Percentiles rank a stretch among this genome's conserved stretches.
Evolutionary conservation across 2,888 invertebrate genomes (phyloP).

Genomic region (Rhagonycha lutea): DNA sequence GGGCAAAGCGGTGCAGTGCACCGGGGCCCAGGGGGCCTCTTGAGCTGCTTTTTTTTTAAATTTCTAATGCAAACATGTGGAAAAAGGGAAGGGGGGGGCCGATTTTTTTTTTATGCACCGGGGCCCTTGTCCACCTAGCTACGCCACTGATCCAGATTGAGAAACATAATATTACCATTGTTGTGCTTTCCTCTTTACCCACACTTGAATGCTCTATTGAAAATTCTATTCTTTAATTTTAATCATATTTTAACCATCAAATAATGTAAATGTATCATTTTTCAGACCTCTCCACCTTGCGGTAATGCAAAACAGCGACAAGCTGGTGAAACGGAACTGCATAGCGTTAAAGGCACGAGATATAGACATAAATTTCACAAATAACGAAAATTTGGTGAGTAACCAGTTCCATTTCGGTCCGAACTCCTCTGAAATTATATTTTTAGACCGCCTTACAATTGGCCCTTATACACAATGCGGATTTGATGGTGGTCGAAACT

Average conservation of each 20-base stretch:
- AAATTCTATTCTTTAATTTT: too few relatives aligned
- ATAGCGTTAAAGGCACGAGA: conserved; percentile 12
- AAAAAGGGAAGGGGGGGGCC: too few relatives aligned
- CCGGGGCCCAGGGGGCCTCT: too few relatives aligned
- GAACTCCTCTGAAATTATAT: conserved; percentile 3
- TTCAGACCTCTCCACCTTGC: conserved; percentile 28
- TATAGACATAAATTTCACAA: conserved; percentile 13
- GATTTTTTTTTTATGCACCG: too few relatives aligned
- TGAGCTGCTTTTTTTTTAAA: too few relatives aligned
- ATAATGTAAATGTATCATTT: conserved; percentile 1
- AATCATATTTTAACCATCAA: background rate
- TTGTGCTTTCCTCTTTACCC: too few relatives aligned
- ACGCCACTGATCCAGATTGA: too few relatives aligned
- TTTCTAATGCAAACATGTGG: too few relatives aligned
- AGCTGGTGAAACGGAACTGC: conserved; percentile 16
- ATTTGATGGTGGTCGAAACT: conserved; percentile 42
- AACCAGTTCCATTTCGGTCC: background rate
- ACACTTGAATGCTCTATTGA: too few relatives aligned
- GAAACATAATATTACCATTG: too few relatives aligned
- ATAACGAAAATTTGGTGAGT: conserved; percentile 19
- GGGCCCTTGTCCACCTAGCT: too few relatives aligned
- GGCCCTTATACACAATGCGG: conserved; percentile 48
- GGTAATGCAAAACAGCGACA: conserved; percentile 19
- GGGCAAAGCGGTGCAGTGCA: too few relatives aligned
- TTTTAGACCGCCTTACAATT: conserved; percentile 58